phyloP scores from a whole-genome alignment of 1,140 invertebrate species.

The Dolichoris vasculosae region DNA sequence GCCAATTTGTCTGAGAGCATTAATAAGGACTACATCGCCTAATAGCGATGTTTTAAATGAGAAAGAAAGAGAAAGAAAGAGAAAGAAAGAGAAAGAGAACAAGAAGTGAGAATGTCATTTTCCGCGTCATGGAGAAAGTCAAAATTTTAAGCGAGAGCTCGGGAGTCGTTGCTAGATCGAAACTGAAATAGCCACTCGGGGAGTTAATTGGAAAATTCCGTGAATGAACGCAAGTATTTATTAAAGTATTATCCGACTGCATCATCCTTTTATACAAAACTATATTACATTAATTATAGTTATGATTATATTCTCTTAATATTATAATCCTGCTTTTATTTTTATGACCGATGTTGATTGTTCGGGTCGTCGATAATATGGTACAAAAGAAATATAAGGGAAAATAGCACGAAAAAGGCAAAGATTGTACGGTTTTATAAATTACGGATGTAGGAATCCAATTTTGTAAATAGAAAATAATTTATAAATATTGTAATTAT shows the following conservation, averaged over 20 bases:
- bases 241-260: not conserved
- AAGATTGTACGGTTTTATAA: no score
- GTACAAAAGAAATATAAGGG: no score
- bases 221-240: slow-evolving; percentile 28
- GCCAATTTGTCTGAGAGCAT: slow-evolving; percentile 66
- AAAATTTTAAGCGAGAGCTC: slow-evolving; percentile 20
- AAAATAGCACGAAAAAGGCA: no score
- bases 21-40: slow-evolving; percentile 56
- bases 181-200: not conserved
- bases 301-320: no score
- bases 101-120: slow-evolving; percentile 55
- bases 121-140: slow-evolving; percentile 12
- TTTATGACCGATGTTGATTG: no score
- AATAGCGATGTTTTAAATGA: not conserved
- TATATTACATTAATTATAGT: no score
- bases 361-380: not conserved
- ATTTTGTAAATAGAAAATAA: no score
- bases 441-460: no score
- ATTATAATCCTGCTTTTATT: no score
- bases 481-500: no score
- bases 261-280: not conserved
- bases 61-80: not conserved
- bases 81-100: slow-evolving; percentile 42
- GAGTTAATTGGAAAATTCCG: slow-evolving; percentile 27
- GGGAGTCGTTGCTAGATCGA: not conserved